Conservation (phyloP, 2,113 vertebrate species). For the Oryzias woworae region DNA sequence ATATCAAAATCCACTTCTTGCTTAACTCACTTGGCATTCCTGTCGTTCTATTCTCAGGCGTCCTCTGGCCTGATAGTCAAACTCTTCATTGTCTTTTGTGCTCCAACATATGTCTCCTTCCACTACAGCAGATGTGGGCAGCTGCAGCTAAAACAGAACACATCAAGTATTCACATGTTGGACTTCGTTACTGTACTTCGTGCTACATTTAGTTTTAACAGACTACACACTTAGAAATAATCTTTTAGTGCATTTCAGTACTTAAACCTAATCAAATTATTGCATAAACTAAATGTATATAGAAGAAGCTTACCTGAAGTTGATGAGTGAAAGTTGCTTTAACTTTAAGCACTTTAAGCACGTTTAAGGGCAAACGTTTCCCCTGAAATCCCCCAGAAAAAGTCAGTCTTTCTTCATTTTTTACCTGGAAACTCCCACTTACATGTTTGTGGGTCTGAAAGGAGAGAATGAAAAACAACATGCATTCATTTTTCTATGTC, state of each 20-base stretch:
- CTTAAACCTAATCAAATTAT: neutral
- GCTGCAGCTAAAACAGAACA: constrained; percentile 70
- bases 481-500: no score
- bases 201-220: constrained; percentile 11
- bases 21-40: constrained; percentile 76
- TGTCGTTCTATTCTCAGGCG: constrained; percentile 67
- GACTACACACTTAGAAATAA: neutral
- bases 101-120: constrained; percentile 74
- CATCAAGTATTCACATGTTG: constrained; percentile 5
- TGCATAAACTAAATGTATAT: neutral
- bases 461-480: neutral
- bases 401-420: constrained; percentile 70
- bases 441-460: constrained; percentile 74
- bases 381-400: constrained; percentile 70
- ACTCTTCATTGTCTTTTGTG: constrained; percentile 50
- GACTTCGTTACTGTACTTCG: constrained; percentile 15
- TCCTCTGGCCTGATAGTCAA: constrained; percentile 65
- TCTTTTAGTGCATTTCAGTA: neutral
- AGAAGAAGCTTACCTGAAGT: constrained; percentile 74
- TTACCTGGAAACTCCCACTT: constrained; percentile 69
- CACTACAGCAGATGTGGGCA: constrained; percentile 74
- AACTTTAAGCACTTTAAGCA: constrained; percentile 64
- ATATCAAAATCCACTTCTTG: neutral
- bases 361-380: constrained; percentile 51
- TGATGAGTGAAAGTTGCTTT: constrained; percentile 73